Base-by-base conservation (phyloP, 2,888 invertebrate species). In the Lasioglossum pauxillum region DNA sequence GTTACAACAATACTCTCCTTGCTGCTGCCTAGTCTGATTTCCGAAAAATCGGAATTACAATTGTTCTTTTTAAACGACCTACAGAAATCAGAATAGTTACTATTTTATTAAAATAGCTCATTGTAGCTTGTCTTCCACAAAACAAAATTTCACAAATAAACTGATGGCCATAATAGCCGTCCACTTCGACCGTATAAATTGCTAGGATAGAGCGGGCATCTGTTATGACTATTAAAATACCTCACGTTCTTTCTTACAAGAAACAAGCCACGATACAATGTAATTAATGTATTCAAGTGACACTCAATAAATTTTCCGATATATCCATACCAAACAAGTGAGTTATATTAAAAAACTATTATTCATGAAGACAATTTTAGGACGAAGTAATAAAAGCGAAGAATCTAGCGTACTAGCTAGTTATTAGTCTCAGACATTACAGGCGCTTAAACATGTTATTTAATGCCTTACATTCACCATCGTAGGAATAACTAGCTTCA, bases 381-480 rank as follows among this genome's bases (percentile, higher is more conserved):
- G n/a, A n/a, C 12, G n/a, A 57, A 57, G n/a, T 57, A 57, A 57
- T 57, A 57, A 57, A 57, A 57, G 57, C n/a, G 57, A n/a, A 12
- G 57, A 57, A n/a, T 57, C 10, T 53, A n/a, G 53, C 57, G n/a
- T 57, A 12, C 57, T 10, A 23, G 57, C n/a, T 12, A 57, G n/a
- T 3, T 57, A 10, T 16, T 46, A 46, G 16, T 23, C 49, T 0
- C n/a, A 4, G n/a, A n/a, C 12, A 10, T 57, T 57, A 57, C 57
- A 57, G 57, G 23, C n/a, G 57, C 57, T 57, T 57, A n/a, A 57
- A 57, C 57, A 27, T 57, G 57, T 57, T 57, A 57, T 57, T 57
- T 57, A 57, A 57, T 57, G 57, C 3, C 57, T 10, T 12, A 3
- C 57, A 57, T 57, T 57, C 57, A 12, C n/a, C n/a, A 12, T 12